These are phyloP conservation scores for Lepidocolaptes lacrymiger DNA, from an alignment of 2,797 vertebrate species.

Conservation along the genomic window DNA sequence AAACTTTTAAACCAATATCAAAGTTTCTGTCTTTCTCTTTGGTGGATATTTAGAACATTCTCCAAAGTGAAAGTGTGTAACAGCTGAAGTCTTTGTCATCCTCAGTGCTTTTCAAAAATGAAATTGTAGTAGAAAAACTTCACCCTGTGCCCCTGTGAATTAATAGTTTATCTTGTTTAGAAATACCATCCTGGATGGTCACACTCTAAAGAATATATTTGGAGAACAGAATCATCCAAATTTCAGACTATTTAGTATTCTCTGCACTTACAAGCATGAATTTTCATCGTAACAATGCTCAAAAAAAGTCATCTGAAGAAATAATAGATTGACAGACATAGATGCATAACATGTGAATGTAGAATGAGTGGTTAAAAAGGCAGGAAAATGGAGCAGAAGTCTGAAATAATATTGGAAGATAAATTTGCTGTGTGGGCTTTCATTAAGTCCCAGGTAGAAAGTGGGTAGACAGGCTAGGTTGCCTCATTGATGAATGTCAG, in stretches of 20 bases:
- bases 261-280: not conserved
- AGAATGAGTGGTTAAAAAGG: not conserved
- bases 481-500: not conserved
- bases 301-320: not conserved
- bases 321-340: not conserved
- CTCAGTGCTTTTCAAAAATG: not conserved
- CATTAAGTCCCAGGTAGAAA: not conserved
- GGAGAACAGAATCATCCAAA: not conserved
- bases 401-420: not conserved
- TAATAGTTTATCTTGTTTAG: not conserved
- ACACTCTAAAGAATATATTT: not conserved
- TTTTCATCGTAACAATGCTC: not conserved
- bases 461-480: fast-evolving
- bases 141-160: not conserved
- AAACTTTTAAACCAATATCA: not conserved
- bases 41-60: not conserved
- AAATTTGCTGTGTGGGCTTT: not conserved
- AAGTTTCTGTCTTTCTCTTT: not conserved
- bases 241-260: not conserved
- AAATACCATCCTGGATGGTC: not conserved
- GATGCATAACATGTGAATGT: not conserved
- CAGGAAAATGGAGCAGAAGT: not conserved
- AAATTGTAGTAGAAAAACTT: not conserved
- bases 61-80: not conserved
- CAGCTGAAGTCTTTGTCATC: not conserved